Evolutionary conservation across 2,888 invertebrate species (phyloP).

Genomic region (Melolontha melolontha): DNA sequence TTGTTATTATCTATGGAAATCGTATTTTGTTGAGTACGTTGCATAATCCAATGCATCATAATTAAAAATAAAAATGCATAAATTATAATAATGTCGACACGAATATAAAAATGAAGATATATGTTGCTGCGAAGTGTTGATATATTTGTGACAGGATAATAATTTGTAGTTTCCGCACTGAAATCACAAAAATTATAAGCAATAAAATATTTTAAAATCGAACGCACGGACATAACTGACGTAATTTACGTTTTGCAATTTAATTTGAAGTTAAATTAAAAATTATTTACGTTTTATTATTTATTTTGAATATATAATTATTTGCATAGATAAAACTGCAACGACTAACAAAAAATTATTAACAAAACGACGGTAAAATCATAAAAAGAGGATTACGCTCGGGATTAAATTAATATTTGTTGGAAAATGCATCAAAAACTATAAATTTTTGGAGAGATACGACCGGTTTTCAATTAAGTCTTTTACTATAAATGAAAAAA

Average conservation of each 20-base stretch:
- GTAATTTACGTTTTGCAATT: constrained; percentile 43
- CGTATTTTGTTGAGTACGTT: constrained; percentile 7
- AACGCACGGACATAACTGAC: constrained; percentile 35
- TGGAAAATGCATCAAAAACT: constrained; percentile 12
- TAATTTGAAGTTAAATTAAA: constrained; percentile 44
- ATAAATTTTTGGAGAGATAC: background rate
- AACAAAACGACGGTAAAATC: constrained; percentile 8
- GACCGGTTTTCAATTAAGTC: no score
- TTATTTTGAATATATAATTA: constrained; percentile 44
- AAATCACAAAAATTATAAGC: constrained; percentile 45
- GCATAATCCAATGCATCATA: constrained; percentile 5
- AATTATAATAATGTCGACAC: constrained; percentile 28
- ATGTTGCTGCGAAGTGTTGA: constrained; percentile 37
- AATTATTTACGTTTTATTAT: constrained; percentile 46
- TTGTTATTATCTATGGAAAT: no score
- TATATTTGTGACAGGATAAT: constrained; percentile 43
- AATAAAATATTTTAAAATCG: constrained; percentile 45
- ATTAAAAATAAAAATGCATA: constrained; percentile 29
- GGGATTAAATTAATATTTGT: constrained; percentile 18
- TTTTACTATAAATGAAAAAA: no score
- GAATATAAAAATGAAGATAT: constrained; percentile 39
- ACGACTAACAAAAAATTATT: constrained; percentile 27
- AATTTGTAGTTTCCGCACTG: constrained; percentile 41
- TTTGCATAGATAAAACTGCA: constrained; percentile 35
- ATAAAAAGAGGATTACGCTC: constrained; percentile 11